Percentiles rank a stretch among this genome's conserved stretches.
These are phyloP conservation scores for Sminthurides bifidus DNA, from an alignment of 1,140 invertebrate genomes.

Conservation along the genomic window DNA sequence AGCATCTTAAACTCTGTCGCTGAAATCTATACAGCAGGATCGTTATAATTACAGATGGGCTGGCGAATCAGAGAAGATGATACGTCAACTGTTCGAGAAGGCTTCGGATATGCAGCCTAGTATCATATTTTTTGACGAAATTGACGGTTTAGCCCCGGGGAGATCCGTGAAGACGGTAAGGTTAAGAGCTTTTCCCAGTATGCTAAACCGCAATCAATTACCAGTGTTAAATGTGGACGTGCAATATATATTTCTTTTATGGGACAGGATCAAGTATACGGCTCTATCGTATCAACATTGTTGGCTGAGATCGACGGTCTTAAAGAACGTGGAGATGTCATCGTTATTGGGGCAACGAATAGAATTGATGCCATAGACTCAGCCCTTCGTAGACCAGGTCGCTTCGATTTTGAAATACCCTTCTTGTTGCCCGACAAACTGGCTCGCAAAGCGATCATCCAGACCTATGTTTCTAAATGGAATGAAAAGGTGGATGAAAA, in stretches of 20 bases:
- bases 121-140: slow-evolving; percentile 84
- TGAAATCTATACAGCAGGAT: neutral
- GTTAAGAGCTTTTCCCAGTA: slow-evolving; percentile 34
- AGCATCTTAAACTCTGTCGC: neutral
- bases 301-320: slow-evolving; percentile 82
- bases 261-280: slow-evolving; percentile 72
- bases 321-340: slow-evolving; percentile 55
- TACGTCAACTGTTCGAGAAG: slow-evolving; percentile 79
- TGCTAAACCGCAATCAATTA: slow-evolving; percentile 73
- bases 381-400: slow-evolving; percentile 63
- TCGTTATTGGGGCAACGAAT: slow-evolving; percentile 77
- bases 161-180: slow-evolving; percentile 54
- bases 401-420: slow-evolving; percentile 70
- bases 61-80: slow-evolving; percentile 80
- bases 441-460: slow-evolving; percentile 35
- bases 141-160: slow-evolving; percentile 75
- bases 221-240: too few relatives aligned
- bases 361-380: slow-evolving; percentile 73
- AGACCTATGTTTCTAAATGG: slow-evolving; percentile 27
- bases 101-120: slow-evolving; percentile 70
- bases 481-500: slow-evolving; percentile 32
- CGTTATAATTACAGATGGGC: slow-evolving; percentile 46
- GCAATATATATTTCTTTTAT: too few relatives aligned
- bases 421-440: slow-evolving; percentile 54
- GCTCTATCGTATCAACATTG: slow-evolving; percentile 80